Evolutionary conservation across 2,888 invertebrate species (phyloP), one percentile per base, ranked within the genome.

Genomic region (Platerodrilus igneus): DNA sequence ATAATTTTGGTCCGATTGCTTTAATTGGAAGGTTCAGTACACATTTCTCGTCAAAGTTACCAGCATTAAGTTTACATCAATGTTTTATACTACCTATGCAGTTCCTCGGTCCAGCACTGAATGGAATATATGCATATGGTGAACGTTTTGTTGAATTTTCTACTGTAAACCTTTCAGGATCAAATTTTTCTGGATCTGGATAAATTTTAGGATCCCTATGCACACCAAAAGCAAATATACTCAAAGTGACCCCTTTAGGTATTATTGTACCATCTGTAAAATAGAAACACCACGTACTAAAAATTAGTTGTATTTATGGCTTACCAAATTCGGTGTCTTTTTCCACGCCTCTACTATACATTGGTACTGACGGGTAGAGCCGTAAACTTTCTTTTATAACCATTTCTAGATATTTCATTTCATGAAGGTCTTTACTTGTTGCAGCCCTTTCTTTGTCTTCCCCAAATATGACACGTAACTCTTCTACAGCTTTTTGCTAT

Each of bases 71-170:
- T n/a, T n/a, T n/a, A n/a, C n/a, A n/a, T n/a, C n/a, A n/a, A n/a
- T n/a, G n/a, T n/a, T 36, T 4, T 8, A 8, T 14, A 4, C 14
- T 39, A 73, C 74, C 74, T 41, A 79, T 75, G 48, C 79, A 79
- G 53, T 80, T 81, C 25, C 80, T 71, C 0, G 77, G 76, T 0
- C 80, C 80, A 5, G 79, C 80, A 51, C 79, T 80, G 40, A 81
- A 81, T 1, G 78, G 74, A 2, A 81, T 55, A 64, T 73, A 79
- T 13, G 69, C 69, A 51, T 74, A 78, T 0, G 74, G 71, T 33
- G 69, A 72, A 1, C 59, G 62, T 16, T 59, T 57, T 2, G 33
- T 41, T 3, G 52, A 59, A n/a, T 65, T 58, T 35, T 64, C 56
- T 1, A 52, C 39, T 22, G 70, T 67, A 47, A 76, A 78, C 14